phyloP scores from a whole-genome alignment of 2,888 invertebrate species.

The Sympetrum striolatum region DNA sequence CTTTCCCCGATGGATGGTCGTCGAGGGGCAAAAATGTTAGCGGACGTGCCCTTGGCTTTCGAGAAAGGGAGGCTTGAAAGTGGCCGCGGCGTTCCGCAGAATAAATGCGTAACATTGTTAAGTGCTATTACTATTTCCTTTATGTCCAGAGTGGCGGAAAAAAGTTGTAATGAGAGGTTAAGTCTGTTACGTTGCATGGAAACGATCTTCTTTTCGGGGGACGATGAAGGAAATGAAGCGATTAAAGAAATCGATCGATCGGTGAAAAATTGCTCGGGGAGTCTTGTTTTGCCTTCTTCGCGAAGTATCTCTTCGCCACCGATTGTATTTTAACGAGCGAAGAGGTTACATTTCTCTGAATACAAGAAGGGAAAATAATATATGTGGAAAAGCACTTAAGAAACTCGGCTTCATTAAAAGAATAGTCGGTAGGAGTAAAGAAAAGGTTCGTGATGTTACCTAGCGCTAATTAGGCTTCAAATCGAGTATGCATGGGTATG shows the following conservation, averaged over 20 bases:
- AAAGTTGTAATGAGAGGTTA: neutral
- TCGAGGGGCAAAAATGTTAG: neutral
- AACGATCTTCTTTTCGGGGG: neutral
- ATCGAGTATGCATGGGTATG: too few species aligned
- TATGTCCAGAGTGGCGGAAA: neutral
- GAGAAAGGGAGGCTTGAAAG: neutral
- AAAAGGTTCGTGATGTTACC: too few species aligned
- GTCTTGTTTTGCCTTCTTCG: too few species aligned
- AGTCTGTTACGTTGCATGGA: neutral
- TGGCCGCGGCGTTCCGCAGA: neutral
- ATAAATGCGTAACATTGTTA: neutral
- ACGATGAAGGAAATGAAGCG: neutral
- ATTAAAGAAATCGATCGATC: neutral
- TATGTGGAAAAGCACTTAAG: too few species aligned
- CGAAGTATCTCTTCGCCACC: too few species aligned
- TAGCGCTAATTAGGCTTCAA: too few species aligned
- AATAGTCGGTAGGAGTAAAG: too few species aligned
- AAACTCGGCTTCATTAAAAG: too few species aligned
- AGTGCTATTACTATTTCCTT: neutral
- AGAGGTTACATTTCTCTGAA: too few species aligned
- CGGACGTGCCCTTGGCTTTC: neutral
- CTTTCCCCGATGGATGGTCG: neutral
- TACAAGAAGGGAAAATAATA: too few species aligned
- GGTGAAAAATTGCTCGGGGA: too few species aligned
- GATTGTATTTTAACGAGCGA: too few species aligned